Evolutionary conservation across 2,113 vertebrate genomes (phyloP), one percentile per base, ranked within the genome.

Genomic region (Conger conger): DNA sequence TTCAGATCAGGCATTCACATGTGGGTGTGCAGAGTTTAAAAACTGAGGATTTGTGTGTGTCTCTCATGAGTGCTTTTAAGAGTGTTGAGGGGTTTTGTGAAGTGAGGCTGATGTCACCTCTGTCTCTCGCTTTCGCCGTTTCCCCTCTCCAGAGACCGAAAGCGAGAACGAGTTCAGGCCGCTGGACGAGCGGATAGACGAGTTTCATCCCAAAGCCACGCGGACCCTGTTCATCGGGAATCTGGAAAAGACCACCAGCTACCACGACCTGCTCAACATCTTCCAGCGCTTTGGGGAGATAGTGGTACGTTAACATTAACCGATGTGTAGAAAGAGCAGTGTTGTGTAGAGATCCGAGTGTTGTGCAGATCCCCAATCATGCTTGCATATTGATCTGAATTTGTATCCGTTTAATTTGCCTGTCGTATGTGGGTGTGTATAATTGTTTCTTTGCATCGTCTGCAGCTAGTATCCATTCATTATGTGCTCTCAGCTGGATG

Each of bases 91-190:
- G 13, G 57, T 4, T 73, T 63, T 63, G 9, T 73, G 9, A 8
- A 33, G n/a, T 33, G 18, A 63, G 15, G 45, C 45, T 50, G 45
- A 50, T 13, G 1, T 50, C 45, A 50, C 40, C 40, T 42, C 40
- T 9, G 40, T 42, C 20, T 11, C 36, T 82, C 36, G 68, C 78
- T 79, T 80, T 57, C n/a, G 57, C 76, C 53, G 57, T 60, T 45
- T 60, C 30, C 82, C 45, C 37, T 89, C 86, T 92, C 84, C 90
- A 99, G 98, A 99, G 93, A 99, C 98, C 0, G 98, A 99, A 94
- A 99, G 98, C 0, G 98, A 99, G 93, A 99, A 99, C 85, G 98
- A 99, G 92, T 99, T 99, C 88, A 96, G 98, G 54, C 98, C 98
- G 53, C 91, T 99, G 92, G 98, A 99, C 92, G 98, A 99, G 90